Conservation (phyloP, 2,113 vertebrate genomes). For the Aplodontia rufa region DNA sequence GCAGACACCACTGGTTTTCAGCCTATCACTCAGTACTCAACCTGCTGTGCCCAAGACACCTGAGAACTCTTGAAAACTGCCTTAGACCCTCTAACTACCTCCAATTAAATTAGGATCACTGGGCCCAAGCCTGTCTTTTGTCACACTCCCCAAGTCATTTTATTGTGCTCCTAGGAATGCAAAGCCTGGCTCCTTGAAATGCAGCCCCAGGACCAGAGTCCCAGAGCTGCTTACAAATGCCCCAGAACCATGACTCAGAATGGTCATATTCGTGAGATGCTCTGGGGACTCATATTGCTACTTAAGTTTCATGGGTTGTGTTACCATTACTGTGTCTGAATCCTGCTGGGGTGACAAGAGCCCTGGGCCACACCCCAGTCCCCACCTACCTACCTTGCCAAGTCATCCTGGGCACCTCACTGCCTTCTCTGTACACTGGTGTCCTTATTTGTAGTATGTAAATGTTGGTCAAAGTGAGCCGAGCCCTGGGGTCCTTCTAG, state of each 20-base stretch:
- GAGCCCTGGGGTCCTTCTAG: not conserved
- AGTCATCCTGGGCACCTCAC: not conserved
- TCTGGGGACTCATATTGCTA: not conserved
- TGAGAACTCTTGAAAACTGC: not conserved
- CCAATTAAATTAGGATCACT: not conserved
- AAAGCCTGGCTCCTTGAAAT: not conserved
- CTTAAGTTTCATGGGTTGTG: not conserved
- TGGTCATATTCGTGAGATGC: too few species aligned
- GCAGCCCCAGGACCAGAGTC: not conserved
- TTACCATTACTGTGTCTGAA: not conserved
- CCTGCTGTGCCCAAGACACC: not conserved
- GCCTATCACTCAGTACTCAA: not conserved
- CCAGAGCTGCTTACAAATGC: not conserved
- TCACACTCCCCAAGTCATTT: not conserved
- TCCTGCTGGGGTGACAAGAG: too few species aligned
- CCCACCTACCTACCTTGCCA: not conserved
- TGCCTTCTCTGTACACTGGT: too few species aligned
- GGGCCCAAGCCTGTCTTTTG: not conserved
- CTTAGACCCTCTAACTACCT: not conserved
- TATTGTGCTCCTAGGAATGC: too few species aligned
- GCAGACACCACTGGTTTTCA: not conserved
- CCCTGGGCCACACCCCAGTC: not conserved
- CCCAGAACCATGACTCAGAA: not conserved
- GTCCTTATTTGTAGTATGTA: not conserved
- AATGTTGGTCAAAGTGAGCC: too few species aligned